Evolutionary conservation across 2,888 invertebrate genomes (phyloP).

Genomic region (Drosophila kuntzei): DNA sequence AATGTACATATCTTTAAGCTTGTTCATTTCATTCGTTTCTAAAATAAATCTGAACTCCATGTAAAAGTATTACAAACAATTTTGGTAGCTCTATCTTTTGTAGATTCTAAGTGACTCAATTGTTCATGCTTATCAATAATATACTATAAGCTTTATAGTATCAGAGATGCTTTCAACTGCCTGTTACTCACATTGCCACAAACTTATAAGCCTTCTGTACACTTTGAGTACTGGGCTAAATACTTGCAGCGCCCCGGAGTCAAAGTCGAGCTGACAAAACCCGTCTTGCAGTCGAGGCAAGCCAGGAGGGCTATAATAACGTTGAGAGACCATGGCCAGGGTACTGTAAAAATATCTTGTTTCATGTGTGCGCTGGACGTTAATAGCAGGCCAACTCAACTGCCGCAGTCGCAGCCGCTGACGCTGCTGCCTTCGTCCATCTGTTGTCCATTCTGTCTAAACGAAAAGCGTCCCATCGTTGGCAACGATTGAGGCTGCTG

Average conservation of each 20-base stretch:
- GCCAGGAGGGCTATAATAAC: slow-evolving; percentile 58
- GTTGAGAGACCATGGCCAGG: slow-evolving; percentile 44
- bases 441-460: slow-evolving; percentile 18
- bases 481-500: slow-evolving; percentile 1
- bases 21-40: too few relatives aligned
- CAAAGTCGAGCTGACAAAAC: slow-evolving; percentile 67
- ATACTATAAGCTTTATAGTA: not conserved
- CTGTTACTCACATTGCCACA: not conserved
- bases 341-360: slow-evolving; percentile 80
- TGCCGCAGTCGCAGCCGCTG: slow-evolving; percentile 19
- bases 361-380: slow-evolving; percentile 82
- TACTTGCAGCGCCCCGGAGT: slow-evolving; percentile 63
- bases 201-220: not conserved
- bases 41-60: too few relatives aligned
- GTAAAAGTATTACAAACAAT: too few relatives aligned
- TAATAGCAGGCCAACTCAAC: slow-evolving; percentile 69
- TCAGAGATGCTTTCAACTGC: not conserved
- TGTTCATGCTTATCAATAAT: too few relatives aligned
- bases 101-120: too few relatives aligned
- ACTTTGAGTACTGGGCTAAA: not conserved
- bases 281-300: slow-evolving; percentile 34
- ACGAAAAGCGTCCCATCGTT: slow-evolving; percentile 35
- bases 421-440: slow-evolving; percentile 7
- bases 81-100: too few relatives aligned
- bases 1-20: too few relatives aligned